Conservation (phyloP, 2,888 invertebrate genomes). For the Azorinus chamasolen region DNA sequence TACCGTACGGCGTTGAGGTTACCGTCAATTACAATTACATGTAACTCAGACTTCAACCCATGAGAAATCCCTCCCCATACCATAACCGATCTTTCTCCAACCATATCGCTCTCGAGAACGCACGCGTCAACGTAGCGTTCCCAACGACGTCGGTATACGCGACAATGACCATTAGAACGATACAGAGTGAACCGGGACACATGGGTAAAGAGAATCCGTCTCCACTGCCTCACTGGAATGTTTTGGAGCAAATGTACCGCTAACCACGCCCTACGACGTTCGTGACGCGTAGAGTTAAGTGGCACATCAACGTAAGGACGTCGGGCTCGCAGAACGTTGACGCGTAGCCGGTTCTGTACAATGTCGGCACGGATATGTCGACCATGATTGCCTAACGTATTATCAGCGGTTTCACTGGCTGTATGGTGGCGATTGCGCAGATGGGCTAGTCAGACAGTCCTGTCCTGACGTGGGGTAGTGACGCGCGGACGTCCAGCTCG, state of each 20-base stretch:
- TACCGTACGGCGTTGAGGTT: too few relatives aligned
- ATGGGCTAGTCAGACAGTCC: slow-evolving; percentile 15
- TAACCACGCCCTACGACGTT: background rate
- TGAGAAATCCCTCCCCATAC: too few relatives aligned
- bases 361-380: slow-evolving; percentile 9
- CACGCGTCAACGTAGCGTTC: too few relatives aligned
- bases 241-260: background rate
- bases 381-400: background rate
- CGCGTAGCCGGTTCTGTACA: slow-evolving; percentile 10
- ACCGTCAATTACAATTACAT: too few relatives aligned
- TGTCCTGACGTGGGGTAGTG: slow-evolving; percentile 10
- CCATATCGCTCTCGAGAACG: too few relatives aligned
- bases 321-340: slow-evolving; percentile 18
- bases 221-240: too few relatives aligned
- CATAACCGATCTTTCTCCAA: too few relatives aligned
- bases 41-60: too few relatives aligned
- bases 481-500: background rate
- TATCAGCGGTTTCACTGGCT: slow-evolving; percentile 11
- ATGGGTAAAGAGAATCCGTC: too few relatives aligned
- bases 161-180: too few relatives aligned
- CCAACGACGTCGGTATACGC: too few relatives aligned
- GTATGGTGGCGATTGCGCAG: slow-evolving; percentile 6
- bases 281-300: slow-evolving; percentile 8
- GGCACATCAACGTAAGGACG: slow-evolving; percentile 10
- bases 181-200: too few relatives aligned